phyloP scores from a whole-genome alignment of 2,113 vertebrate genomes.

The Canis aureus region DNA sequence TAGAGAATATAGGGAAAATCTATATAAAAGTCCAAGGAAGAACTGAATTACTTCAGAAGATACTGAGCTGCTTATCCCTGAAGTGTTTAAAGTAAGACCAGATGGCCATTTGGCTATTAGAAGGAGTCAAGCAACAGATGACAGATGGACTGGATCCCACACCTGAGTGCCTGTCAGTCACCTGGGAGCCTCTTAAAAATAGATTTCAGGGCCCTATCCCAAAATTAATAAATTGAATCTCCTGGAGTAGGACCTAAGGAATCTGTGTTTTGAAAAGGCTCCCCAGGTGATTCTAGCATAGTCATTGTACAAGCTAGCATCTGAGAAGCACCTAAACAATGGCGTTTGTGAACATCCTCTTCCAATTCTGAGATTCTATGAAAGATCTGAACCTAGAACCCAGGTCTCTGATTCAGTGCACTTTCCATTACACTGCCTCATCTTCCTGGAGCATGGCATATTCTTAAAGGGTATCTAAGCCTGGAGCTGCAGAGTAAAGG shows the following conservation, averaged over 20 bases:
- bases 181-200: slow-evolving; percentile 65
- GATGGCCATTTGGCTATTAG: slow-evolving; percentile 54
- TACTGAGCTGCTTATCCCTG: slow-evolving; percentile 24
- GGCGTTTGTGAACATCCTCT: not conserved
- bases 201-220: slow-evolving; percentile 4
- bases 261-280: slow-evolving; percentile 56
- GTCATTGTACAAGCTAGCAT: not conserved
- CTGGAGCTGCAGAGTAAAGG: not conserved
- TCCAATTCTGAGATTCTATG: not conserved
- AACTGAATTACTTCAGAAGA: not conserved
- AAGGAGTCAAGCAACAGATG: slow-evolving; percentile 62
- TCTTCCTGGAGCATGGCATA: slow-evolving; percentile 2
- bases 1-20: slow-evolving; percentile 33
- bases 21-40: slow-evolving; percentile 39
- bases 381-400: not conserved
- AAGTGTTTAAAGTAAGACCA: slow-evolving; percentile 67
- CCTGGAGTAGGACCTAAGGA: not conserved
- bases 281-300: slow-evolving; percentile 30
- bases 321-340: slow-evolving; percentile 3
- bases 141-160: slow-evolving; percentile 43
- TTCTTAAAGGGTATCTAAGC: slow-evolving; percentile 35
- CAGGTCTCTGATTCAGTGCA: not conserved
- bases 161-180: slow-evolving; percentile 41
- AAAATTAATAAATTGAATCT: slow-evolving; percentile 56
- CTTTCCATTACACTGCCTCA: not conserved